Evolutionary conservation across 1,140 invertebrate genomes (phyloP).

Genomic region (Drosophila mauritiana): DNA sequence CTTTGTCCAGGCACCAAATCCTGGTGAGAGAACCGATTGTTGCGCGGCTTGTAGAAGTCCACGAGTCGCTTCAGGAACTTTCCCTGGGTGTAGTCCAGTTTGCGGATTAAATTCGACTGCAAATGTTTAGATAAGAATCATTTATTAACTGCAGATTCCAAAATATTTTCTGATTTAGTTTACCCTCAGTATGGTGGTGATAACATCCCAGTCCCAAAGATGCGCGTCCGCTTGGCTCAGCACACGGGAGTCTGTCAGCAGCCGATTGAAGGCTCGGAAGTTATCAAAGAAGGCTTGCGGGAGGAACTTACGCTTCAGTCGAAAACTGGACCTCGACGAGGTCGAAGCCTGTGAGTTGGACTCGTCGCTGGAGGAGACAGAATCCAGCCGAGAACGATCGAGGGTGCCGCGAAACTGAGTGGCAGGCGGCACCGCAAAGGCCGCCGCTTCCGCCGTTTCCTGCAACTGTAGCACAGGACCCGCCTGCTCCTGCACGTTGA

Average conservation of each 20-base stretch:
- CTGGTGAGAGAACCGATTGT: conserved; percentile 93
- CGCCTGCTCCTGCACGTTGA: conserved; percentile 65
- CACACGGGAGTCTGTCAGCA: conserved; percentile 91
- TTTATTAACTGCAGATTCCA: too few relatives aligned
- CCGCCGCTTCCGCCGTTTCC: conserved; percentile 39
- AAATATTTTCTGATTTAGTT: conserved; percentile 10
- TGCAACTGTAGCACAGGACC: conserved; percentile 45
- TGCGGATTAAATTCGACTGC: conserved; percentile 84
- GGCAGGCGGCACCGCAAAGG: conserved; percentile 3
- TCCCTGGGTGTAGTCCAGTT: conserved; percentile 91
- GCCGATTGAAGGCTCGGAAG: conserved; percentile 86
- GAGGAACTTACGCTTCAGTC: conserved; percentile 73
- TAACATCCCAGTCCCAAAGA: conserved; percentile 94
- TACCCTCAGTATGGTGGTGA: conserved; percentile 92
- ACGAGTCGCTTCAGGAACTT: conserved; percentile 93
- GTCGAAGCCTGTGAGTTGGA: conserved; percentile 68
- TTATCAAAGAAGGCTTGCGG: conserved; percentile 82
- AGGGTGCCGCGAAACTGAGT: conserved; percentile 33
- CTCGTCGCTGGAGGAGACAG: conserved; percentile 80
- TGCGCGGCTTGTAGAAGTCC: conserved; percentile 94
- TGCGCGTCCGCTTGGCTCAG: conserved; percentile 89
- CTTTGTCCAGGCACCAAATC: conserved; percentile 86
- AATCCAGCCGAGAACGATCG: conserved; percentile 72
- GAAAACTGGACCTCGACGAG: conserved; percentile 75
- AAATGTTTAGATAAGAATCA: not conserved